Conservation (phyloP, 2,888 invertebrate genomes). For the Dolichopus griseipennis region DNA sequence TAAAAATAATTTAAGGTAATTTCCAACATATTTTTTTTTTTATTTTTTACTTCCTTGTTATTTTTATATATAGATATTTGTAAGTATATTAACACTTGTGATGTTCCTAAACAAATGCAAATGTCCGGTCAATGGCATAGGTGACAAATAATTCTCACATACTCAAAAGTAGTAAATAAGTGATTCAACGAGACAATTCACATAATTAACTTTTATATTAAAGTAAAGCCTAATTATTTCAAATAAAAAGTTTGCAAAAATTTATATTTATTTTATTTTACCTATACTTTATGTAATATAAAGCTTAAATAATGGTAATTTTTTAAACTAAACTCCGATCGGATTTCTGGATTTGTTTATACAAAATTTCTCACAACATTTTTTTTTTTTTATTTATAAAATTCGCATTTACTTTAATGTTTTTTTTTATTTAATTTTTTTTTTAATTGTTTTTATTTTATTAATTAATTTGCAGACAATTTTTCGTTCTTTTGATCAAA, state of each 20-base stretch:
- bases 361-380: background rate
- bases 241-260: too few relatives aligned
- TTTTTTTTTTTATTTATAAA: background rate
- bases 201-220: background rate
- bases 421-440: background rate
- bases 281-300: background rate
- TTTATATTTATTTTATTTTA: background rate
- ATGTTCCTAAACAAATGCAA: constrained; percentile 3
- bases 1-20: background rate
- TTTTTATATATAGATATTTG: background rate
- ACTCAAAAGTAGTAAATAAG: background rate
- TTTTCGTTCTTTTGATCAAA: background rate
- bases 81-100: constrained; percentile 1
- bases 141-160: background rate
- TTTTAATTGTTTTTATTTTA: background rate
- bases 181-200: background rate
- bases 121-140: constrained; percentile 6
- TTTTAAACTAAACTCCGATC: constrained; percentile 1
- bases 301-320: background rate
- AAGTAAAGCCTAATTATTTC: too few relatives aligned
- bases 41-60: background rate
- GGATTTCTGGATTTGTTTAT: constrained; percentile 3
- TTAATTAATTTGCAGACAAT: background rate
- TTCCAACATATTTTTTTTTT: background rate
- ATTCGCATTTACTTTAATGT: background rate